Evolutionary conservation across 2,113 vertebrate genomes (phyloP).

Genomic region (Forbesichthys papilliferus): DNA sequence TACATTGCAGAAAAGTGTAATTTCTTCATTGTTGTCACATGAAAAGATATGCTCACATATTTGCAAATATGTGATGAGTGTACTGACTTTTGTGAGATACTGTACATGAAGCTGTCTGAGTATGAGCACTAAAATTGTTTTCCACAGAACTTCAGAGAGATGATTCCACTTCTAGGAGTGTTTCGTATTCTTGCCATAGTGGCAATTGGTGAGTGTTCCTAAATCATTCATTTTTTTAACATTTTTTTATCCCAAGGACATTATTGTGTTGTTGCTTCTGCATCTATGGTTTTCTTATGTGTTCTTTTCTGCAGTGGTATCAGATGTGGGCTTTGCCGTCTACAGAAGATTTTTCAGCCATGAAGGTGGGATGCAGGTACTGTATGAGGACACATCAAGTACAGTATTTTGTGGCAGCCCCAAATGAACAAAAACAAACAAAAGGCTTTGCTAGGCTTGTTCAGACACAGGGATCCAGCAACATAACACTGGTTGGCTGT

Average conservation of each 20-base stretch:
- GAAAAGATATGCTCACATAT: too few relatives aligned
- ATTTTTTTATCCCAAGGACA: too few relatives aligned
- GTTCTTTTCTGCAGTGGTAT: slow-evolving; percentile 73
- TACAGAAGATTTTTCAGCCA: slow-evolving; percentile 83
- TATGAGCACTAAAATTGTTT: not conserved
- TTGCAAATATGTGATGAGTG: too few relatives aligned
- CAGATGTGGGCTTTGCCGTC: slow-evolving; percentile 87
- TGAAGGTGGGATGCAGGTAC: slow-evolving; percentile 65
- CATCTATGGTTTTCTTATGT: slow-evolving; percentile 11
- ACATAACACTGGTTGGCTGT: not conserved
- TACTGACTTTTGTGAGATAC: too few relatives aligned
- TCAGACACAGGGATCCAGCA: not conserved
- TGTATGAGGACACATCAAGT: not conserved
- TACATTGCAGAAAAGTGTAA: too few relatives aligned
- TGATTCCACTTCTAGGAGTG: slow-evolving; percentile 84
- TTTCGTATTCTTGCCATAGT: slow-evolving; percentile 80
- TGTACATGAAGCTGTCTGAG: not conserved
- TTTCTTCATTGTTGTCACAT: too few relatives aligned
- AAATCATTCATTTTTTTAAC: not conserved
- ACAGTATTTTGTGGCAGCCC: not conserved
- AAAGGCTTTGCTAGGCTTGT: slow-evolving; percentile 10
- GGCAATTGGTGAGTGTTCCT: slow-evolving; percentile 76
- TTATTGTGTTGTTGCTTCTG: not conserved
- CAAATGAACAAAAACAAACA: not conserved
- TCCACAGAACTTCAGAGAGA: slow-evolving; percentile 87